Percentiles rank a stretch among this genome's conserved stretches.
Evolutionary conservation across 2,888 invertebrate species (phyloP).

Genomic region (Exephanes ischioxanthus): DNA sequence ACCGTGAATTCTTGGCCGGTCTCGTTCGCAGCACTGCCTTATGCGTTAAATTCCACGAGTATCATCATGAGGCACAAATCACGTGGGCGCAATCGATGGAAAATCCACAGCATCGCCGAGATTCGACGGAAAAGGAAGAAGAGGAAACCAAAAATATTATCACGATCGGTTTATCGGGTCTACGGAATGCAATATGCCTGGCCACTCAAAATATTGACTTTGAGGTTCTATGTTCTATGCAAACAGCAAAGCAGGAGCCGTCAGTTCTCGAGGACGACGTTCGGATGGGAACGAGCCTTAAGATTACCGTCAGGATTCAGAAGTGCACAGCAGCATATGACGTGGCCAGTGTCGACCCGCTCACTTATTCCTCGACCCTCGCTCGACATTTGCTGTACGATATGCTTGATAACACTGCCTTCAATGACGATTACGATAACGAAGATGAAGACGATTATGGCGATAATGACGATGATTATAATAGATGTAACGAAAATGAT

Average conservation of each 20-base stretch:
- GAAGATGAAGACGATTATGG: slow-evolving; percentile 40
- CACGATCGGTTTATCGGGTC: neutral
- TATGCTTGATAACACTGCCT: slow-evolving; percentile 79
- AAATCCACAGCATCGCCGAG: slow-evolving; percentile 24
- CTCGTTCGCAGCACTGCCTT: slow-evolving; percentile 69
- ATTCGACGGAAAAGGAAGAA: slow-evolving; percentile 52
- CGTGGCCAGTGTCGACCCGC: slow-evolving; percentile 41
- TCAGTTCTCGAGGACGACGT: slow-evolving; percentile 64
- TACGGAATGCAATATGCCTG: neutral
- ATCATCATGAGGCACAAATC: slow-evolving; percentile 74
- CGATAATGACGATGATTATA: slow-evolving; percentile 31
- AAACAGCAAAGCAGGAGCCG: slow-evolving; percentile 84
- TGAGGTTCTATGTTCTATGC: slow-evolving; percentile 86
- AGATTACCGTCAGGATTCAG: slow-evolving; percentile 65
- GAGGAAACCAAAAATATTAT: slow-evolving; percentile 5
- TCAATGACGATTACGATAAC: slow-evolving; percentile 66
- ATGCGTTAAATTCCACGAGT: slow-evolving; percentile 65
- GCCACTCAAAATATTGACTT: slow-evolving; percentile 71
- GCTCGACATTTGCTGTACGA: slow-evolving; percentile 59
- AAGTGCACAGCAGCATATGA: slow-evolving; percentile 8
- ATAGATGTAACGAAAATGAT: slow-evolving; percentile 23
- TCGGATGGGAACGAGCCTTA: slow-evolving; percentile 76
- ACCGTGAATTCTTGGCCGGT: slow-evolving; percentile 39
- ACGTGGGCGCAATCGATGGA: slow-evolving; percentile 85
- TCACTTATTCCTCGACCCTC: slow-evolving; percentile 24